Conservation (phyloP, 2,797 vertebrate genomes). For the Denticeps clupeoides region DNA sequence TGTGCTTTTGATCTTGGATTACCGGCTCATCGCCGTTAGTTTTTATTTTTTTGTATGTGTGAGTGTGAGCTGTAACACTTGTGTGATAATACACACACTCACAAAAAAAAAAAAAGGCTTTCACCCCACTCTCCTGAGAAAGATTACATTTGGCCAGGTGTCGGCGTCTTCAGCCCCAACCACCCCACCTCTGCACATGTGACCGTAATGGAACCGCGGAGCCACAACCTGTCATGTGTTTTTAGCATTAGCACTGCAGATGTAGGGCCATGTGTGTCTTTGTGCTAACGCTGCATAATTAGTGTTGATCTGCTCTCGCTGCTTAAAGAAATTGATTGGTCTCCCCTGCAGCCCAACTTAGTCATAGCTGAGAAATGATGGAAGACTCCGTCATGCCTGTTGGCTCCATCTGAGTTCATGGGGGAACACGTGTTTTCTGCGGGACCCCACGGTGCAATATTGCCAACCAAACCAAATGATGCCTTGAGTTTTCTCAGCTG, state of each 20-base stretch:
- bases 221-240: background rate
- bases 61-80: constrained; percentile 2
- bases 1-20: constrained; percentile 30
- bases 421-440: background rate
- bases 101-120: constrained; percentile 7
- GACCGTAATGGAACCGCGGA: background rate
- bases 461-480: background rate
- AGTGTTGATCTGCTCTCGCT: background rate
- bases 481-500: background rate
- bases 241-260: background rate
- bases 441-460: background rate
- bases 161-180: background rate
- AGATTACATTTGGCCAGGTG: constrained; percentile 3
- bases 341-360: background rate
- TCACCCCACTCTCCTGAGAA: constrained; percentile 2
- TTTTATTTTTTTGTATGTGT: background rate
- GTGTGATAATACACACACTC: constrained; percentile 11
- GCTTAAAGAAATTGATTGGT: constrained; percentile 1
- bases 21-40: constrained; percentile 6
- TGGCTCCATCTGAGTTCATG: background rate
- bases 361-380: constrained; percentile 1
- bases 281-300: constrained; percentile 4
- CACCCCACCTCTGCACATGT: background rate
- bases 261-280: constrained; percentile 1
- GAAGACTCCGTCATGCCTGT: background rate